Base-by-base conservation (phyloP, 2,797 vertebrate species). In the Sebastes flavidus region DNA sequence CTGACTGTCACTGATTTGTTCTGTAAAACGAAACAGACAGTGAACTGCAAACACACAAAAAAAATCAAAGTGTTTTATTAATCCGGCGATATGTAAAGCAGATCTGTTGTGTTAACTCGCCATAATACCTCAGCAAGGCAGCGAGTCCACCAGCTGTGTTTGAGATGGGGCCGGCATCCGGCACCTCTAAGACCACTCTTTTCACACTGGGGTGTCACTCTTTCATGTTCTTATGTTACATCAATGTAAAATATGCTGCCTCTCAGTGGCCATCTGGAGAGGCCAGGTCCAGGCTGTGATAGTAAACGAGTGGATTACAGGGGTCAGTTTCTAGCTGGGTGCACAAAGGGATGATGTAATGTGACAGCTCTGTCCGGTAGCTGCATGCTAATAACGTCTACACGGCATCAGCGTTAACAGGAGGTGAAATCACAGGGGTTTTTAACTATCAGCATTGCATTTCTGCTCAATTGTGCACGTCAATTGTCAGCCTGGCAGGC, bases 141-240 rank as follows among this genome's bases (percentile, higher is more conserved):
- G 59, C 72, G 49, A 82, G 86, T 82, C 27, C 87, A 72, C 87
- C 94, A 95, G 93, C 95, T 95, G 94, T 92, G 92, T 94, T 93
- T 92, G 93, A 93, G 87, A 90, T 88, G 92, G 86, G 90, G 87
- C 87, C 80, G 68, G 89, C 78, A 90, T 93, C 89, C 87, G 86
- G 86, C 92, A 89, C 89, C 89, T 94, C 86, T 75, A 82, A 91
- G 90, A 80, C 86, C 87, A 87, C 93, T 93, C 88, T 92, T 89
- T 91, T 94, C 92, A 90, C 94, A 93, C 93, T 11, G 72, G 92
- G 93, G 89, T 92, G 94, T 93, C 91, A 82, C 70, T 87, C 91
- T 91, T 93, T 92, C 87, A 92, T 92, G 90, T 91, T 86, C 83
- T 86, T 87, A 89, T 90, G 85, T 88, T 91, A 92, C 84, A 92